Evolutionary conservation across 2,797 vertebrate genomes (phyloP), one percentile per base, ranked within the genome.

Genomic region (Distichodus sexfasciatus): DNA sequence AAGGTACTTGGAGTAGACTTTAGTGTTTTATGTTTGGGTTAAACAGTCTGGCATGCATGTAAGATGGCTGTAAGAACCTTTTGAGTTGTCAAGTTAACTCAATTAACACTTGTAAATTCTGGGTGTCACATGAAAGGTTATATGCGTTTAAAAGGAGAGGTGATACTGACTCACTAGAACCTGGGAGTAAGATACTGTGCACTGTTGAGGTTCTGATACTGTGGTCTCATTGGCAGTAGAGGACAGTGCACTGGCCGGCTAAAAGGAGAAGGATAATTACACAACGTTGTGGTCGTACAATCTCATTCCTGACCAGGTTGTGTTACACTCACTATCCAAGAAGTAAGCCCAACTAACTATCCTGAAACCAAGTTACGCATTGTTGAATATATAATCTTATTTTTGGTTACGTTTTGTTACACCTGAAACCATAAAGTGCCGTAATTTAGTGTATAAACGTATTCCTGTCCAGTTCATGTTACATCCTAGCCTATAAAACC

Each of bases 91-190:
- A 61, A 60, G 50, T 61, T 62, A 24, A 77, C 58, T 63, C 51
- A 55, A 70, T 23, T 43, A 77, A 64, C 60, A 68, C 48, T 54
- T 54, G 63, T 71, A 57, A 74, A 35, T 50, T 64, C 71, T 47
- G 64, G 46, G 53, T 48, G 62, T 79, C 35, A 23, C 21, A 69
- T 26, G 36, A 55, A 53, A 48, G 54, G 54, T 53, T 24, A 38
- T 43, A 5, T 60, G 46, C 41, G 53, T 53, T 19, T 58, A 36
- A 60, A 55, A 15, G 50, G 12, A 44, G 15, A 47, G 41, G 58
- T 11, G 60, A 51, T 44, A 74, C 46, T 54, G 62, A 33, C 48
- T 76, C 6, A 31, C 40, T 59, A 15, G 28, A 63, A 31, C 33
- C 6, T 24, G 44, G 26, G 11, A 61, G 53, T 15, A 4, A 46